Base-by-base conservation (phyloP, 2,888 invertebrate genomes). In the Taphrorychus bicolor region DNA sequence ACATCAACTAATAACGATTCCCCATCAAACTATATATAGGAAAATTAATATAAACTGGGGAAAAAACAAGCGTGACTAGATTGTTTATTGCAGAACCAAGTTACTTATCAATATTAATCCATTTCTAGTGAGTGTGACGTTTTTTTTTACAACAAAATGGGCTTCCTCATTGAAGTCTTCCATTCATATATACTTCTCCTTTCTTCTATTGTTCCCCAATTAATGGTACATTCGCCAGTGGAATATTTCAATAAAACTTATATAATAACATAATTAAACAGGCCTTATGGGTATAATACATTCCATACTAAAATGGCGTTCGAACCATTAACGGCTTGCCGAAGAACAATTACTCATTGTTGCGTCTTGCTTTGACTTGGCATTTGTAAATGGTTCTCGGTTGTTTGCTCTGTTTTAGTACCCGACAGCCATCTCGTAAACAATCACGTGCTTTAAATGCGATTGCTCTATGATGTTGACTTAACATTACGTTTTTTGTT, bases 321-420 rank as follows among this genome's bases (percentile, higher is more conserved):
- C 32, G 32, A 11, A 32, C 32, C 32, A 32, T 32, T 32, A 32
- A 32, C 32, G 32, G 32, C 32, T 11, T 3, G 32, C 19, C 51
- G 17, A 51, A 22, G 22, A 51, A 51, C 51, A 51, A 51, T 51
- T 21, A 19, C 51, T 51, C 51, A 51, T 51, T 51, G 51, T 51
- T 51, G 19, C 2, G 19, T 19, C 51, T 51, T 7, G 14, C 14
- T 14, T 45, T 45, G 45, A 16, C 17, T 7, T 32, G 32, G 32
- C 3, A 32, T 32, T 32, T 32, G 32, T 32, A 32, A 32, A 1
- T 9, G n/a, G n/a, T 32, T 14, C 9, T n/a, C 14, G 45, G 45
- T 45, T 16, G 45, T 45, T 45, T 45, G 45, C 45, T 14, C 45
- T 45, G 17, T 16, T 45, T 45, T 45, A 45, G 14, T 14, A 45